A percentile compares a stretch with the other conserved stretches of the same genome.
Evolutionary conservation across 1,140 invertebrate genomes (phyloP).

Genomic region (Parasteatoda tepidariorum): DNA sequence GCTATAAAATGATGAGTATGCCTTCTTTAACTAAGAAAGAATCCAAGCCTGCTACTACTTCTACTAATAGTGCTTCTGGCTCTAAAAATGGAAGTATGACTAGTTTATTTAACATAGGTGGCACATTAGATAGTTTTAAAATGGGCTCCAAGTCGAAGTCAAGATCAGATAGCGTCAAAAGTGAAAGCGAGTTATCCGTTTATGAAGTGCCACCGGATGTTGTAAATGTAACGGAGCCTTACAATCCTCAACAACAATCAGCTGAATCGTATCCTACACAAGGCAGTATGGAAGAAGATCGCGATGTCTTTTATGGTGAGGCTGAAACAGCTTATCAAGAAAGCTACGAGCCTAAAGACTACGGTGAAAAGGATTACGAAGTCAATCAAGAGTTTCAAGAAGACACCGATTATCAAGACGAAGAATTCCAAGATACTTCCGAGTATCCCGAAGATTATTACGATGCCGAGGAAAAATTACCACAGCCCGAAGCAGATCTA

Average conservation of each 20-base stretch:
- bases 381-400: neutral
- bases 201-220: slow-evolving; percentile 37
- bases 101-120: slow-evolving; percentile 56
- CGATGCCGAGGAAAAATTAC: neutral
- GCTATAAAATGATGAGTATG: slow-evolving; percentile 61
- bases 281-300: slow-evolving; percentile 4
- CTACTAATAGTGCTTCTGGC: neutral
- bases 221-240: neutral
- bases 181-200: slow-evolving; percentile 49
- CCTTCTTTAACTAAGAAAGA: slow-evolving; percentile 48
- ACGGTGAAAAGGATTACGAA: neutral
- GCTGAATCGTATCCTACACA: neutral
- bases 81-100: slow-evolving; percentile 40
- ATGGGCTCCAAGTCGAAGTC: slow-evolving; percentile 22
- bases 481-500: neutral
- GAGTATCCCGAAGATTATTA: slow-evolving; percentile 43
- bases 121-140: slow-evolving; percentile 50
- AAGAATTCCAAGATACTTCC: slow-evolving; percentile 28
- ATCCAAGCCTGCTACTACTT: neutral
- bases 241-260: neutral
- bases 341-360: neutral
- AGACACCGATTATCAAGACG: neutral
- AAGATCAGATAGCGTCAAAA: slow-evolving; percentile 56
- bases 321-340: neutral
- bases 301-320: slow-evolving; percentile 19